phyloP scores from a whole-genome alignment of 2,888 invertebrate genomes.

The Drosophila quinaria region DNA sequence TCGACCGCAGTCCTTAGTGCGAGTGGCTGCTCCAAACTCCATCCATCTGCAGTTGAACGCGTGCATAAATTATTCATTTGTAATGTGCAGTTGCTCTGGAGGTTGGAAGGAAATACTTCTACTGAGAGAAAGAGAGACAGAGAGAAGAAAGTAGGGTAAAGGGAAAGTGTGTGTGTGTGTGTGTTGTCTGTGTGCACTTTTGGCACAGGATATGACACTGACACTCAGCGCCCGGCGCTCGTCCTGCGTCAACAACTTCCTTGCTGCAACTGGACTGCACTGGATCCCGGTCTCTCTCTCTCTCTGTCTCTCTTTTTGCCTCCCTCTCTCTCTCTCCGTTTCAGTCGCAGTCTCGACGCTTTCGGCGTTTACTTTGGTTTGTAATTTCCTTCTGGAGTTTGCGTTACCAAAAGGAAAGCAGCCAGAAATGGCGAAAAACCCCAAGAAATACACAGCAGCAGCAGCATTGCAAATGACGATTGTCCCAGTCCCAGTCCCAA shows the following conservation, averaged over 20 bases:
- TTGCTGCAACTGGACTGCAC: constrained; percentile 42
- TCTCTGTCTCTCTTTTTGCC: no score
- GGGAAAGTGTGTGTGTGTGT: constrained; percentile 10
- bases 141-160: not conserved
- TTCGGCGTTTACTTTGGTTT: constrained; percentile 81
- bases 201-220: constrained; percentile 82
- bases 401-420: constrained; percentile 65
- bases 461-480: constrained; percentile 68
- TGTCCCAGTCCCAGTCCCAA: constrained; percentile 5
- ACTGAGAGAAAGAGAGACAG: no score
- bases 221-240: constrained; percentile 72
- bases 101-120: not conserved
- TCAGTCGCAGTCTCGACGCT: constrained; percentile 34
- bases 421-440: constrained; percentile 55
- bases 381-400: constrained; percentile 80
- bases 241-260: constrained; percentile 79
- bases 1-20: constrained; percentile 22
- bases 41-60: constrained; percentile 77
- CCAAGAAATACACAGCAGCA: constrained; percentile 58
- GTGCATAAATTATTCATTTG: constrained; percentile 81
- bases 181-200: constrained; percentile 69
- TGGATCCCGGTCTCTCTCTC: no score
- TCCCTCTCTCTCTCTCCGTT: no score
- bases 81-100: constrained; percentile 72
- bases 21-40: constrained; percentile 56